Evolutionary conservation across 1,140 invertebrate species (phyloP), one percentile per base, ranked within the genome.

Genomic region (Agrypnia vestita): DNA sequence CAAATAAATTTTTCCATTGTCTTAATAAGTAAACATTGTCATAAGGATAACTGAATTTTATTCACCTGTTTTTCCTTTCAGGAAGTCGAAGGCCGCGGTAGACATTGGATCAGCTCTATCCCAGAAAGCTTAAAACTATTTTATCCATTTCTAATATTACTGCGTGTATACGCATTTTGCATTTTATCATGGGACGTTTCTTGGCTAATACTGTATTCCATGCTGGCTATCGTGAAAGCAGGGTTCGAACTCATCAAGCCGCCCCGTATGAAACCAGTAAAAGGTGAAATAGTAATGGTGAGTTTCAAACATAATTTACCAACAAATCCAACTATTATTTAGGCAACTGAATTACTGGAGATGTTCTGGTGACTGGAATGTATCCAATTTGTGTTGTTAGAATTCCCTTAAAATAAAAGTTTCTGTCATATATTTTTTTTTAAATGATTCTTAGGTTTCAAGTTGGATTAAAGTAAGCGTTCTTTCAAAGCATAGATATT

Each of bases 211-310:
- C 72, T 90, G 11, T 90, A 89, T 84, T 89, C 91, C 51, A 86
- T 88, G 72, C 90, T 86, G 85, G 87, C 91, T n/a, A 86, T 92
- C 25, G 59, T 92, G 44, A 87, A 91, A 62, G 87, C 91, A 44
- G 43, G 89, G 15, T 92, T 90, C 80, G 87, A 90, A 80, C 85
- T 91, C 21, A 86, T 93, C 64, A 88, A 83, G 82, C 92, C 92
- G 76, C 91, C 90, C 51, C 84, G 89, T 3, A 79, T 91, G 67
- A 94, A 93, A 85, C 90, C 86, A 81, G 83, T 94, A 0, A 80
- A 86, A 62, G 87, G 88, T 51, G 92, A 94, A 88, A 89, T 92
- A 76, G 91, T 92, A 64, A 86, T 94, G 89, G 92, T 94, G 89
- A 89, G 85, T 75, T 49, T 53, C 17, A 35, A 1, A 1, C 25